Evolutionary conservation across 2,888 invertebrate species (phyloP).

Genomic region (Aspidiotus destructor): DNA sequence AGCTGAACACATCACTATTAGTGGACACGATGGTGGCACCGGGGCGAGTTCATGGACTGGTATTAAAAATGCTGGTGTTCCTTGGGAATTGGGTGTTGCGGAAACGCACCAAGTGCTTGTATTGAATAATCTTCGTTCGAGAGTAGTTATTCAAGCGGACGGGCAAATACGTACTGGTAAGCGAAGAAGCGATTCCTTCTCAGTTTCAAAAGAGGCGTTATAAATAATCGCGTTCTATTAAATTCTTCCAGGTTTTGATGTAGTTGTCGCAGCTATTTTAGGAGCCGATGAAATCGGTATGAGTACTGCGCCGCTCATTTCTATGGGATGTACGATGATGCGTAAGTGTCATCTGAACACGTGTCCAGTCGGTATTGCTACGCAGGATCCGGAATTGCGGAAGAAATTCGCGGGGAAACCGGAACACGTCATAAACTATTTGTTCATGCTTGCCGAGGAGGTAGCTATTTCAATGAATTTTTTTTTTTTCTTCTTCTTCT

Average conservation of each 20-base stretch:
- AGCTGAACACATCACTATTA: slow-evolving; percentile 96
- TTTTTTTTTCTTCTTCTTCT: too few species aligned
- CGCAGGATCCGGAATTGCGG: slow-evolving; percentile 89
- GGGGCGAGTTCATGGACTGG: slow-evolving; percentile 99
- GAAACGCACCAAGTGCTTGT: slow-evolving; percentile 97
- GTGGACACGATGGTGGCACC: slow-evolving; percentile 98
- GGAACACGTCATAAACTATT: slow-evolving; percentile 92
- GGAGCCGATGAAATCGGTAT: slow-evolving; percentile 99
- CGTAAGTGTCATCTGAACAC: slow-evolving; percentile 98
- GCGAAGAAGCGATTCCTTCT: background rate
- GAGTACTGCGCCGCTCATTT: slow-evolving; percentile 95
- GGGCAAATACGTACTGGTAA: slow-evolving; percentile 82
- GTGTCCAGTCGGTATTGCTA: slow-evolving; percentile 97
- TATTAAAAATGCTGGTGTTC: slow-evolving; percentile 93
- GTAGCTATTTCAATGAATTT: background rate
- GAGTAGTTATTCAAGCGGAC: slow-evolving; percentile 92
- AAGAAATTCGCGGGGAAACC: slow-evolving; percentile 97
- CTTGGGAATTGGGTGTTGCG: slow-evolving; percentile 96
- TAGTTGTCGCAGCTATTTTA: slow-evolving; percentile 85
- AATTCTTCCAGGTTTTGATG: slow-evolving; percentile 65
- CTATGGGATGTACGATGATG: slow-evolving; percentile 99
- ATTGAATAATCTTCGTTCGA: slow-evolving; percentile 80
- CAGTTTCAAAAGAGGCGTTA: background rate
- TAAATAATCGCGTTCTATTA: background rate
- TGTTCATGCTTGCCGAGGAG: slow-evolving; percentile 97